Base-by-base conservation (phyloP, 2,888 invertebrate species). In the Oscheius sp. region DNA sequence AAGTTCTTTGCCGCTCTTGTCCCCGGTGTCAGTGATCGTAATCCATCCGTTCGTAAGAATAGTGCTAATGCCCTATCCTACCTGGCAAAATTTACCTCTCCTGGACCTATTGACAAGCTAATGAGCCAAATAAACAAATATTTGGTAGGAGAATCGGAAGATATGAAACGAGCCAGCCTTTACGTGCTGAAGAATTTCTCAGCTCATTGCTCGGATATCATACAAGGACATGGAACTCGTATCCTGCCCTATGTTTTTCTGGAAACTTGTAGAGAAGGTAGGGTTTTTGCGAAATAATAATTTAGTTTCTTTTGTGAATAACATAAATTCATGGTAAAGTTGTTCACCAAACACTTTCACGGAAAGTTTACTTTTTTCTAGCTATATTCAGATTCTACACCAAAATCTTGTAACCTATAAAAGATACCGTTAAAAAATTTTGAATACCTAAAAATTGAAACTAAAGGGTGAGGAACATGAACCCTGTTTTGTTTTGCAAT, bases 1-100 rank as follows among this genome's bases (percentile, higher is more conserved):
- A 74, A 75, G 26, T 41, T 78, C 17, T 73, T 78, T 38, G 38
- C 61, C 17, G 74, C 75, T 1, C 61, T 79, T 38, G 67, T 65
- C 6, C 72, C 69, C 2, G 77, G 77, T 4, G 70, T 81, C 20
- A 69, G 74, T 0, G 79, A 81, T 67, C 45, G 78, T 8, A 81
- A 81, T 47, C 73, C 80, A 17, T 73, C 79, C 0, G 70, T 81
- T 45, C 71, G 80, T 6, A 81, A 81, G 67, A 75, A 78, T 32
- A 77, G 75, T 61, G 76, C 78, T 14, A 74, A 73, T 33, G 47
- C 79, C 0, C 33, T 77, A 38, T 75, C 75, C 4, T 80, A 81
- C 66, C 65, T 81, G 59, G 77, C 77, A 0, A 77, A 73, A 45
- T 79, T 70, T 59, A 62, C 67, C 12, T 75, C 77, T 0, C 47